Evolutionary conservation across 2,797 vertebrate species (phyloP), one percentile per base, ranked within the genome.

Genomic region (Myiotriccus ornatus): DNA sequence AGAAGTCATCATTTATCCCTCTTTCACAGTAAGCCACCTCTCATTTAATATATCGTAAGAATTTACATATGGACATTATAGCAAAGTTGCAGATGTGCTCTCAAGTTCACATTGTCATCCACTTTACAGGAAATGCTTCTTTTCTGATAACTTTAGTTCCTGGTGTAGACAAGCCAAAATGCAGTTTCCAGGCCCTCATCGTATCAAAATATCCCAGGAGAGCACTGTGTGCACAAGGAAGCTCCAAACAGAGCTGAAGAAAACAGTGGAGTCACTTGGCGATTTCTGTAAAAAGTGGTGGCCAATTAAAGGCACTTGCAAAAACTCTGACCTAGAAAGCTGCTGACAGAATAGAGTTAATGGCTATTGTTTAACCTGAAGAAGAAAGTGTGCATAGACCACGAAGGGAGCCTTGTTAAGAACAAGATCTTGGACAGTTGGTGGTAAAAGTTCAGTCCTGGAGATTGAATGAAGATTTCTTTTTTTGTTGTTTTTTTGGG

Each of bases 161-260:
- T 52, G 14, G 5, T 67, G 25, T 30, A 62, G 59, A 55, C 25
- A 86, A 77, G 12, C 19, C 53, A 77, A 8, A 62, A 43, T 41
- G 43, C n/a, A 73, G 27, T n/a, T 49, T 68, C 37, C 37, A 73
- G 47, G 14, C 27, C 43, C 16, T 37, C 47, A 14, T 8, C 46
- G 17, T 11, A 55, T 37, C 47, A 47, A 68, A 27, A 77, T 30
- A 28, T 27, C 20, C 34, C 62, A 44, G 50, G 55, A 49, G 39
- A 79, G 44, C 64, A 47, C 41, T 0, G 0, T 55, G 41, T 50
- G 44, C 1, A 0, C 32, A 39, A 65, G 39, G 50, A 20, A 73
- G 55, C 44, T 74, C 39, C 55, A 63, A 68, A 78, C 23, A 73
- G 27, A 78, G 65, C 35, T 22, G 41, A 74, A 47, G 30, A 14